These are phyloP conservation scores for Parauchenoglanis punctatus DNA, from an alignment of 2,797 vertebrate genomes.

Conservation along the genomic window DNA sequence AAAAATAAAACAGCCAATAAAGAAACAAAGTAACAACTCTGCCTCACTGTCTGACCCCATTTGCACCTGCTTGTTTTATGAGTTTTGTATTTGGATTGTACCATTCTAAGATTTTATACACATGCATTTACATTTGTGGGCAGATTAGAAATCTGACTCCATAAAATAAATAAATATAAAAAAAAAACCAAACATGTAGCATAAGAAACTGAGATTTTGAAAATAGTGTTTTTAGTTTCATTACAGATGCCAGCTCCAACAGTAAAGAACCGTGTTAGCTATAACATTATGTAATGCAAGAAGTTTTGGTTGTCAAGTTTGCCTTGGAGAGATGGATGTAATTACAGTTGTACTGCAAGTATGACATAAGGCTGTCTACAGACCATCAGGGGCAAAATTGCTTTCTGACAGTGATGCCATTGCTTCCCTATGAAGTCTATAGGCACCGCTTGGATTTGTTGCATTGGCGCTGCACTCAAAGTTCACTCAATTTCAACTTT, in stretches of 20 bases:
- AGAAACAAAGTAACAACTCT: background rate
- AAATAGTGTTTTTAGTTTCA: background rate
- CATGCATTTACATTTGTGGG: background rate
- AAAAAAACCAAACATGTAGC: background rate
- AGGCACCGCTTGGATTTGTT: background rate
- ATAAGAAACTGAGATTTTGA: background rate
- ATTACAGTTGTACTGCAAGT: background rate
- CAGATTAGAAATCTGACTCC: too few species aligned
- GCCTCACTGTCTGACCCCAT: constrained; percentile 1
- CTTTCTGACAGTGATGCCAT: background rate
- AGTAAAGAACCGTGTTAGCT: background rate
- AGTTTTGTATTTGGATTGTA: background rate
- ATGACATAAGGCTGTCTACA: background rate
- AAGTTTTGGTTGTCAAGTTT: background rate
- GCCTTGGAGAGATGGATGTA: background rate
- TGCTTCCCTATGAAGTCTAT: background rate
- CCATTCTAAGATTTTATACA: constrained; percentile 1
- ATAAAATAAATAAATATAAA: background rate
- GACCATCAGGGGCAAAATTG: background rate
- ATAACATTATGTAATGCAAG: background rate
- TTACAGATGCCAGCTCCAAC: background rate
- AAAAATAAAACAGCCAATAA: constrained; percentile 1
- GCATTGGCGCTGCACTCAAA: background rate
- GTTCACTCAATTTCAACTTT: constrained; percentile 9
- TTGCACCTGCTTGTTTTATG: background rate